Evolutionary conservation across 2,113 vertebrate species (phyloP), one percentile per base, ranked within the genome.

Genomic region (Mastomys coucha): DNA sequence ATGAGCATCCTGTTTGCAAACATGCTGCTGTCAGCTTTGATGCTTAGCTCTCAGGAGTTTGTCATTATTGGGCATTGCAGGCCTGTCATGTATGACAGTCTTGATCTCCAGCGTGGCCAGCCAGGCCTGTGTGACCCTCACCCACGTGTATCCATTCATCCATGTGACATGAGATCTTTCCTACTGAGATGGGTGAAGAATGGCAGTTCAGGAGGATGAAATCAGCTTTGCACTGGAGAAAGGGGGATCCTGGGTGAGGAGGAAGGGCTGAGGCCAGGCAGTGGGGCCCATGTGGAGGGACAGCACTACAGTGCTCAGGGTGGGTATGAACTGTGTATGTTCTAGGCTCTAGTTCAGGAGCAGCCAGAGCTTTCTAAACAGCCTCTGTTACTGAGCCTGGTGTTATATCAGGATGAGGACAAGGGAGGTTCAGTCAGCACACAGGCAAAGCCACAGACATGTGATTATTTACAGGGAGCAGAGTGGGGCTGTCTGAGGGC

Each of bases 321-420:
- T 3, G 2, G 39, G 4, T 0, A 2, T 58, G 76, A 69, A 4
- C 42, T 1, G 0, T 1, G 0, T 1, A 0, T 2, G 7, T n/a
- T 42, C 49, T 56, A 58, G 92, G 10, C 7, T 16, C 11, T 2
- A 6, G 9, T 36, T 0, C 0, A 11, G 63, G 39, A 69, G 70
- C 16, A 3, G 60, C 53, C 13, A 24, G 6, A 33, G 10, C 17
- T 28, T 85, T 86, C 72, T 13, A 51, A 51, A 72, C 60, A 70
- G 67, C 2, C 33, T 28, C 31, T 16, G 2, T 78, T 5, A 9
- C 45, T 3, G 63, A 39, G 51, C 19, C 53, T 78, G 63, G 5
- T 12, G 17, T 63, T 36, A 51, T 13, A 42, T 19, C 39, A 8
- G 84, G 70, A 24, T 6, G 39, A 73, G 51, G 2, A 22, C 36